A percentile compares a stretch with the other conserved stretches of the same genome.
Evolutionary conservation across 2,888 invertebrate genomes (phyloP).

Genomic region (Aspidiotus rigidus): DNA sequence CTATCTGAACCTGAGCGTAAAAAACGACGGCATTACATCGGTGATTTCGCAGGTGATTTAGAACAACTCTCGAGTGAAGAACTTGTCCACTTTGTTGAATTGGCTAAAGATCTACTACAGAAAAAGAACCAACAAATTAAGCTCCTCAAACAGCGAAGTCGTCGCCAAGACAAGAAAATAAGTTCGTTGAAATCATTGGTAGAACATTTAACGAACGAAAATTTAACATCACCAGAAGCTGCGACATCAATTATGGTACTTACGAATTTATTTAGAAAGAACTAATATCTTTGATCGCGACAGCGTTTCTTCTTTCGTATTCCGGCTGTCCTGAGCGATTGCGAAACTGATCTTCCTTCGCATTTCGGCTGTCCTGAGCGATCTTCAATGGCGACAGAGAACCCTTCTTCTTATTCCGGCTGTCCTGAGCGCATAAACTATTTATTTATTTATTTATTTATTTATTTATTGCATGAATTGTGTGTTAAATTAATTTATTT

Average conservation of each 20-base stretch:
- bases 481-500: too few relatives aligned
- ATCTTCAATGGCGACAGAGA: too few relatives aligned
- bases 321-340: too few relatives aligned
- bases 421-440: too few relatives aligned
- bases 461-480: too few relatives aligned
- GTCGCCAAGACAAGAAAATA: conserved; percentile 2
- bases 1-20: neutral
- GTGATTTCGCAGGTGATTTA: conserved; percentile 1
- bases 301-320: too few relatives aligned
- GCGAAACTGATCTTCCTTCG: too few relatives aligned
- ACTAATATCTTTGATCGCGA: too few relatives aligned
- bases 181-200: neutral
- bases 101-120: neutral
- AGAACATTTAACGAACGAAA: conserved; percentile 4
- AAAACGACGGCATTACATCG: conserved; percentile 5
- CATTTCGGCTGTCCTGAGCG: too few relatives aligned
- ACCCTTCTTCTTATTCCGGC: too few relatives aligned
- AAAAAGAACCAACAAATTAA: neutral
- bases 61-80: neutral
- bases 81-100: neutral
- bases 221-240: neutral
- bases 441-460: too few relatives aligned
- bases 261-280: neutral
- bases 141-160: conserved; percentile 3
- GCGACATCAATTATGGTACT: neutral